Evolutionary conservation across 2,888 invertebrate genomes (phyloP).

Genomic region (Achlya flavicornis): DNA sequence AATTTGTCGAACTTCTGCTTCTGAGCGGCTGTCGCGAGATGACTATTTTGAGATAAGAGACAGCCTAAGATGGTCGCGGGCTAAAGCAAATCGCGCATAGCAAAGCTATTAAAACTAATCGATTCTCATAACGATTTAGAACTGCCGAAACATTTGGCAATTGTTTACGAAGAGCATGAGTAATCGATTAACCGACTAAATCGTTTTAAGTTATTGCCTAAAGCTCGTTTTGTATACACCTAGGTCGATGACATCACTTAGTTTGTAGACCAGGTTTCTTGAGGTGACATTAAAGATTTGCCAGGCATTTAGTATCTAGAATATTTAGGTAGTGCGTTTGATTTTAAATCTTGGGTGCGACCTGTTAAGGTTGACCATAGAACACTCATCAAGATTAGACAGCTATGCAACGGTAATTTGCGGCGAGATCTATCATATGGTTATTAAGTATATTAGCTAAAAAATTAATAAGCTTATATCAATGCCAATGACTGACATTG

Average conservation of each 20-base stretch:
- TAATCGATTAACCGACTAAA: conserved; percentile 3
- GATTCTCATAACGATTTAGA: background rate
- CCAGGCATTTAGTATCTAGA: conserved; percentile 2
- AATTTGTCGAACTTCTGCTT: background rate
- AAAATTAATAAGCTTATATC: background rate
- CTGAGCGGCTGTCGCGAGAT: background rate
- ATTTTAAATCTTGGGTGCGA: background rate
- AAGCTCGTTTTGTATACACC: background rate
- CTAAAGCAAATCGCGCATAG: background rate
- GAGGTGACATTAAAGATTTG: background rate
- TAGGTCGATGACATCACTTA: background rate
- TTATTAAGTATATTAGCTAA: conserved; percentile 1
- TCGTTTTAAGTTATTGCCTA: background rate
- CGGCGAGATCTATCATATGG: background rate
- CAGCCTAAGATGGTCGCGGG: background rate
- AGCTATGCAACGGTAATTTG: conserved; percentile 8
- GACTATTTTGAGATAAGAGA: background rate
- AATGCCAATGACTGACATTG: conserved; percentile 3
- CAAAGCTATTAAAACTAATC: background rate
- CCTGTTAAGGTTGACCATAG: background rate
- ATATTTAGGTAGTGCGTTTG: background rate
- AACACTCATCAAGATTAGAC: background rate
- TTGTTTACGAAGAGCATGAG: background rate
- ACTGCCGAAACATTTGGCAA: conserved; percentile 1
- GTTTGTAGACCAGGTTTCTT: background rate